Percentiles rank a stretch among this genome's conserved stretches.
These are phyloP conservation scores for Paguma larvata DNA, from an alignment of 2,797 vertebrate genomes.

Conservation along the genomic window DNA sequence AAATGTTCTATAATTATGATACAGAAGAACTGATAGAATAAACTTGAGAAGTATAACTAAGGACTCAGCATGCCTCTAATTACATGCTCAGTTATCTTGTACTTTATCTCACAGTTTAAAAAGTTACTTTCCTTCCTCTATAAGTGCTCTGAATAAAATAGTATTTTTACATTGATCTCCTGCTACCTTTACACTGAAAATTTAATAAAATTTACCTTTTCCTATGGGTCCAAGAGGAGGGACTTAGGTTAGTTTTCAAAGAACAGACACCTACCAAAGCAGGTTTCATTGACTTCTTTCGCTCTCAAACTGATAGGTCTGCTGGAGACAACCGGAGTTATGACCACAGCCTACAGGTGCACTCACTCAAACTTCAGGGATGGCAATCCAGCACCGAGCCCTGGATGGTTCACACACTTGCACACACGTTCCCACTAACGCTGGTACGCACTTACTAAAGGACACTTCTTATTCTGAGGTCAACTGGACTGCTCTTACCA, in stretches of 20 bases:
- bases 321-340: not conserved
- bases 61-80: not conserved
- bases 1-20: not conserved
- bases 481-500: not conserved
- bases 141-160: conserved; percentile 52
- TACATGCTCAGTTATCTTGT: not conserved
- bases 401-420: not conserved
- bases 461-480: not conserved
- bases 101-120: not conserved
- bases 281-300: not conserved
- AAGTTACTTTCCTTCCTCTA: not conserved
- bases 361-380: not conserved
- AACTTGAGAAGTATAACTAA: not conserved
- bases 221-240: not conserved
- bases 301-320: not conserved
- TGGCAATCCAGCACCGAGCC: not conserved
- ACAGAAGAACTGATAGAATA: not conserved
- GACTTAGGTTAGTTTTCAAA: conserved; percentile 18
- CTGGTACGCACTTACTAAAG: not conserved
- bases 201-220: not conserved
- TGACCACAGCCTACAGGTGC: not conserved
- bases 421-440: not conserved
- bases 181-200: conserved; percentile 13
- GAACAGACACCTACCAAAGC: not conserved
- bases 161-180: not conserved